Conservation (phyloP, 30 jellyfish, hydroid and myxozoan species). For the Sanderia malayensis region DNA sequence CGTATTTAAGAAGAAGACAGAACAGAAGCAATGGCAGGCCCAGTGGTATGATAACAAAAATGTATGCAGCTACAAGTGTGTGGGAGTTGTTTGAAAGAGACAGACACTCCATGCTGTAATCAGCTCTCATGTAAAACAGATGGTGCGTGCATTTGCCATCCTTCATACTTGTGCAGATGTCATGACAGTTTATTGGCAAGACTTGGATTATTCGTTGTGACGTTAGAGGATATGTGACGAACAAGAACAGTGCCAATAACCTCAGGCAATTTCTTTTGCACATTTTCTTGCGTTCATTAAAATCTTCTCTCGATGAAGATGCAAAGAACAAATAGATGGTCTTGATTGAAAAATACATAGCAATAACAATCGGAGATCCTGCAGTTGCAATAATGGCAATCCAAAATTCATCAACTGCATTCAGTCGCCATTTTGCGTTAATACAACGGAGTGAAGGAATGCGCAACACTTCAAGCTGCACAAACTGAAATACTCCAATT, state of each 20-base stretch:
- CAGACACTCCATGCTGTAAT: conserved; percentile 27
- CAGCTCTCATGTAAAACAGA: conserved; percentile 33
- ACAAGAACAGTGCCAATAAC: conserved; percentile 23
- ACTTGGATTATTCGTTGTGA: conserved; percentile 27
- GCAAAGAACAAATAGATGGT: background rate
- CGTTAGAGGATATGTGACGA: conserved; percentile 50
- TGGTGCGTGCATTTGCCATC: conserved; percentile 7
- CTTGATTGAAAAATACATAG: conserved; percentile 8
- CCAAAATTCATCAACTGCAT: conserved; percentile 37
- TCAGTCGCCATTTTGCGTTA: conserved; percentile 22
- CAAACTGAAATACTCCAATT: conserved; percentile 7
- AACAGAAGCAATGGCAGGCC: conserved; percentile 30
- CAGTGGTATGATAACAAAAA: conserved; percentile 14
- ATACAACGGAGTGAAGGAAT: conserved; percentile 48
- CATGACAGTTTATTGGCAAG: conserved; percentile 37
- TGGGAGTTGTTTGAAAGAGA: background rate
- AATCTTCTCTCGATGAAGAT: too few relatives aligned
- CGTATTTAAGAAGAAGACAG: background rate
- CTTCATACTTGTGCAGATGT: conserved; percentile 14
- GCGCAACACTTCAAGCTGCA: conserved; percentile 35
- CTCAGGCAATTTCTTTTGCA: conserved; percentile 21
- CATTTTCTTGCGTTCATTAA: background rate
- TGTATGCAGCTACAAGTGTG: conserved; percentile 16
- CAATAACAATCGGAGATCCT: conserved; percentile 18
- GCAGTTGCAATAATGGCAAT: conserved; percentile 35